A percentile compares a stretch with the other conserved stretches of the same genome.
phyloP scores from a whole-genome alignment of 2,113 vertebrate species.

The Melozone crissalis region DNA sequence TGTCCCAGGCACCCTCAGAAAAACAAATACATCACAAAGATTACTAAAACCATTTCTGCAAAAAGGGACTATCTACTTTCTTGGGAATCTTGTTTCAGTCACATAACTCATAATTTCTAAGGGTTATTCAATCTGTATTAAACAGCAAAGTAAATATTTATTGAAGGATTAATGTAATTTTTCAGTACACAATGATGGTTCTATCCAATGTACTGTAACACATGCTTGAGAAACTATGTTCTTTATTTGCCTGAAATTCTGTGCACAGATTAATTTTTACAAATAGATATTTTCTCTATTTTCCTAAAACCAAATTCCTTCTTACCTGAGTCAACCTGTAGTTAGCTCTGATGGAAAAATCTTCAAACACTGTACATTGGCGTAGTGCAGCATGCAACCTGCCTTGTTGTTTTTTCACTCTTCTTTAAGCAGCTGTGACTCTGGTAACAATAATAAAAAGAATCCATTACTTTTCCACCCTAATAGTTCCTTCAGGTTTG shows the following conservation, averaged over 20 bases:
- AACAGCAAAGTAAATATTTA: slow-evolving; percentile 14
- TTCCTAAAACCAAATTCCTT: neutral
- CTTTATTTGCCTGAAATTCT: neutral
- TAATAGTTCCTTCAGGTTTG: slow-evolving; percentile 41
- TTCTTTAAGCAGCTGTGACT: slow-evolving; percentile 7
- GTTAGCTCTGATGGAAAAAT: neutral
- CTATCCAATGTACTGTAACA: neutral
- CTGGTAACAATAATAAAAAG: slow-evolving; percentile 53
- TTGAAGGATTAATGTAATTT: neutral
- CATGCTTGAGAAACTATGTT: neutral
- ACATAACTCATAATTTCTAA: neutral
- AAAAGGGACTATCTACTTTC: neutral
- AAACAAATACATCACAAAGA: neutral
- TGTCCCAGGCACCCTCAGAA: neutral
- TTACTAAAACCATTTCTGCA: neutral
- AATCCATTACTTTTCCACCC: slow-evolving; percentile 5
- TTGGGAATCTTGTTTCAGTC: neutral
- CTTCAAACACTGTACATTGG: neutral
- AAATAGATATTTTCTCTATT: neutral
- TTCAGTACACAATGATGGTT: neutral
- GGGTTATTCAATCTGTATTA: neutral
- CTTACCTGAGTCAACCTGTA: neutral
- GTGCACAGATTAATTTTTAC: neutral
- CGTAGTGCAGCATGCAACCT: neutral
- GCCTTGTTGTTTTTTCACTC: neutral